Evolutionary conservation across 2,888 invertebrate species (phyloP).

Genomic region (Priocnemis perturbator): DNA sequence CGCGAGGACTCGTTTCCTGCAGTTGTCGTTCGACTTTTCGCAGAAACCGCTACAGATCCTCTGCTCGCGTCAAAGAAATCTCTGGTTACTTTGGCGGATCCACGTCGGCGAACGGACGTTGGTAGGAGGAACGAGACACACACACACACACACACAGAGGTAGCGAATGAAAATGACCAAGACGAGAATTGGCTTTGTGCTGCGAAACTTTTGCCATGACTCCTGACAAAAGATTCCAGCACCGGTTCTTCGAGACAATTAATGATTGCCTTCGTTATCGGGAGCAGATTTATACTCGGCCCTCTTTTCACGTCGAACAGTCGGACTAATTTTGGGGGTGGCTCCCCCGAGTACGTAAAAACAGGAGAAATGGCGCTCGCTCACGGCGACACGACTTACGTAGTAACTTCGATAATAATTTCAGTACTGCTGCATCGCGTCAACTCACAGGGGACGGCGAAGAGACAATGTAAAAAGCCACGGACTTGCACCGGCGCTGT

Average conservation of each 20-base stretch:
- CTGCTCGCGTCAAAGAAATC: conserved; percentile 25
- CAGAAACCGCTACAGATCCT: conserved; percentile 30
- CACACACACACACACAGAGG: no score
- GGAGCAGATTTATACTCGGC: not conserved
- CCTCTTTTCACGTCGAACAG: not conserved
- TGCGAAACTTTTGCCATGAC: not conserved
- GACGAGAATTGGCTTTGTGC: not conserved
- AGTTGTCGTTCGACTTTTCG: conserved; percentile 50
- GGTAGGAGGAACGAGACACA: conserved; percentile 30
- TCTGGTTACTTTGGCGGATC: conserved; percentile 45
- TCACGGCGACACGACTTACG: conserved; percentile 1
- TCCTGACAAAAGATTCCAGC: not conserved
- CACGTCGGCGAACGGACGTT: conserved; percentile 19
- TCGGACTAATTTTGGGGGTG: not conserved
- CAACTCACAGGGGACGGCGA: conserved; percentile 14
- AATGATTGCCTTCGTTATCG: not conserved
- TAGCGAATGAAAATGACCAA: conserved; percentile 10
- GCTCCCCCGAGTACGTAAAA: not conserved
- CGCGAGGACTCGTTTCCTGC: conserved; percentile 40
- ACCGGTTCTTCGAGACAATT: not conserved
- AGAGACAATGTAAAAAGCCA: not conserved
- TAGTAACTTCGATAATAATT: conserved; percentile 44
- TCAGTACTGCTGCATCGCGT: conserved; percentile 11
- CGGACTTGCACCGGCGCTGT: not conserved
- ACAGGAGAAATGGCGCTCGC: not conserved